Percentiles rank a stretch among this genome's conserved stretches.
Conservation (phyloP, 2,797 vertebrate genomes). For the Chiloscyllium punctatum region DNA sequence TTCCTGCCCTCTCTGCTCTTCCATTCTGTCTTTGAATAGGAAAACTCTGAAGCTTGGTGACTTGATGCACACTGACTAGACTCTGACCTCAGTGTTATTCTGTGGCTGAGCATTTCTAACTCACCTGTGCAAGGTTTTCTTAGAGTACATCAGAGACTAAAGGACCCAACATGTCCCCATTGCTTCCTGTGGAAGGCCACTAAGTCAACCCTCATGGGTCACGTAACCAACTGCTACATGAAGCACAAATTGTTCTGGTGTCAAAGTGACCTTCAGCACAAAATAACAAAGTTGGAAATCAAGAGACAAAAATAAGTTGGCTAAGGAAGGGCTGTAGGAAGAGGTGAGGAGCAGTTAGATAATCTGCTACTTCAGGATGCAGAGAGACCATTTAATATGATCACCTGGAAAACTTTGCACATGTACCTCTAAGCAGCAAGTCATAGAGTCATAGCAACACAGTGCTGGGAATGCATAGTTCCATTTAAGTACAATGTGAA, state of each 20-base stretch:
- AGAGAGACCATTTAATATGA: not conserved
- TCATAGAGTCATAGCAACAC: no score
- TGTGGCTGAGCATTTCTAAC: not conserved
- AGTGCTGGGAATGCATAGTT: no score
- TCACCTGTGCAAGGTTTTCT: not conserved
- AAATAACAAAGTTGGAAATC: not conserved
- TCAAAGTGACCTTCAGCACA: not conserved
- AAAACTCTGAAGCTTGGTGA: not conserved
- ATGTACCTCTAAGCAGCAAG: no score
- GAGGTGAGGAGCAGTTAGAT: not conserved
- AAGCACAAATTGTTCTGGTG: not conserved
- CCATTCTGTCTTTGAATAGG: no score
- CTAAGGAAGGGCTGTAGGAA: not conserved
- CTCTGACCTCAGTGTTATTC: not conserved
- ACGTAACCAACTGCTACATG: not conserved
- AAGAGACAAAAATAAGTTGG: no score
- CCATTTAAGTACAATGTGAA: no score
- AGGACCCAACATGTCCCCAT: no score
- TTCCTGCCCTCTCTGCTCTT: no score
- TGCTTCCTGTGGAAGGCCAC: not conserved
- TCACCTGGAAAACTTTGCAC: not conserved
- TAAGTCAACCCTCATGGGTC: not conserved
- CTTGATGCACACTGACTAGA: not conserved
- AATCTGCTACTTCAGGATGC: not conserved
- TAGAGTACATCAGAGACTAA: no score